phyloP scores from a whole-genome alignment of 2,113 vertebrate species.

The Mesoclemmys tuberculata region DNA sequence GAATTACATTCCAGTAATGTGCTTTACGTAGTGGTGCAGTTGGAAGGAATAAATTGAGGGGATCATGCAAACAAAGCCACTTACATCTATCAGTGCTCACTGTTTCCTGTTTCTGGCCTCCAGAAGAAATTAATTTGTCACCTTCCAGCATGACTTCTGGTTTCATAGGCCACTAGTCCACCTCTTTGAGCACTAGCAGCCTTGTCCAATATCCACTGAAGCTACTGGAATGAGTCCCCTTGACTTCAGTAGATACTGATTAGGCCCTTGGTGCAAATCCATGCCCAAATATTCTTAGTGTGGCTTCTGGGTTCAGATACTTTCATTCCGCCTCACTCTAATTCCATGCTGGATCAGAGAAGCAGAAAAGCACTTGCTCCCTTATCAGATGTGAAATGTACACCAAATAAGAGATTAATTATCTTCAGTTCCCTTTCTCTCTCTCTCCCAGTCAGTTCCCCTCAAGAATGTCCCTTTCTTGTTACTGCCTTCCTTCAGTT shows the following conservation, averaged over 20 bases:
- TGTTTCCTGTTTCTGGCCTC: neutral
- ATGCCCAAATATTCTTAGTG: neutral
- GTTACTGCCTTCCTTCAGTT: neutral
- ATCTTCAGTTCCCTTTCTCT: neutral
- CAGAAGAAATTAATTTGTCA: neutral
- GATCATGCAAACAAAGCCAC: neutral
- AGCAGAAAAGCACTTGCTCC: neutral
- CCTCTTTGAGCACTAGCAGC: neutral
- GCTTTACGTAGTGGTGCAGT: neutral
- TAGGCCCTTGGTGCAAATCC: neutral
- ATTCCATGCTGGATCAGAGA: rapidly evolving
- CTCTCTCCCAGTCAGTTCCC: neutral
- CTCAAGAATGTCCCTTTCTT: neutral
- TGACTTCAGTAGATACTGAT: neutral
- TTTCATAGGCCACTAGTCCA: neutral
- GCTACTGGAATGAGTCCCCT: neutral
- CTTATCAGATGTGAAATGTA: neutral
- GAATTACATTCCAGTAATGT: neutral
- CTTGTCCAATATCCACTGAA: neutral
- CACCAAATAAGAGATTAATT: neutral
- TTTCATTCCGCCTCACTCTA: neutral
- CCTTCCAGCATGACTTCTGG: neutral
- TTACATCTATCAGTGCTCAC: neutral
- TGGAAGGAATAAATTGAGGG: neutral
- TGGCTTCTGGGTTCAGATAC: neutral